Percentiles rank a stretch among this genome's conserved stretches.
Conservation (phyloP, 2,797 vertebrate species). For the Hippocampus kuda region DNA sequence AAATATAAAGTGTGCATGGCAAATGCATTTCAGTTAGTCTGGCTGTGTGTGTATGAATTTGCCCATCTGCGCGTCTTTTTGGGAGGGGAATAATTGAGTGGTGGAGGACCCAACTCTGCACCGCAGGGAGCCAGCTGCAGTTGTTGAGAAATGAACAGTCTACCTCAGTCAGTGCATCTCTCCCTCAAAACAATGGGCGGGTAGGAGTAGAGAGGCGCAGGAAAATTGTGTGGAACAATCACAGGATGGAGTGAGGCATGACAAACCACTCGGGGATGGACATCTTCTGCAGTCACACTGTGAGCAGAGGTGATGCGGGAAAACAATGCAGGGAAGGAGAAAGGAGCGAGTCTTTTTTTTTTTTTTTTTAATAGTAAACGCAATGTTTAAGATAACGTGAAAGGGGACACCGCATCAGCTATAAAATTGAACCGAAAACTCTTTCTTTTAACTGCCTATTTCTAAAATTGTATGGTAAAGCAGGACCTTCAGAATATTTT, state of each 20-base stretch:
- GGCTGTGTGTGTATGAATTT: background rate
- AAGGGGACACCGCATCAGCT: background rate
- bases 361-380: background rate
- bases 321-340: background rate
- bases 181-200: conserved; percentile 37
- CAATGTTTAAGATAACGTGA: background rate
- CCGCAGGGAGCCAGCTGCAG: conserved; percentile 55
- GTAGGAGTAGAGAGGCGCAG: conserved; percentile 16
- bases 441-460: background rate
- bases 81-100: conserved; percentile 59
- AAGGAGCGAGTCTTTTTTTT: background rate
- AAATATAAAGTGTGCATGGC: conserved; percentile 1
- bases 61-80: conserved; percentile 54
- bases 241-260: conserved; percentile 15
- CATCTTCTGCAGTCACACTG: conserved; percentile 10
- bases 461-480: too few relatives aligned
- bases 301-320: background rate
- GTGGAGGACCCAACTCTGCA: conserved; percentile 57
- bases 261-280: conserved; percentile 28
- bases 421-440: background rate
- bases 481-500: background rate
- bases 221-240: conserved; percentile 16
- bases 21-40: conserved; percentile 15
- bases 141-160: conserved; percentile 61
- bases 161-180: conserved; percentile 34